Evolutionary conservation across 2,797 vertebrate species (phyloP).

Genomic region (Ptychadena robeensis): DNA sequence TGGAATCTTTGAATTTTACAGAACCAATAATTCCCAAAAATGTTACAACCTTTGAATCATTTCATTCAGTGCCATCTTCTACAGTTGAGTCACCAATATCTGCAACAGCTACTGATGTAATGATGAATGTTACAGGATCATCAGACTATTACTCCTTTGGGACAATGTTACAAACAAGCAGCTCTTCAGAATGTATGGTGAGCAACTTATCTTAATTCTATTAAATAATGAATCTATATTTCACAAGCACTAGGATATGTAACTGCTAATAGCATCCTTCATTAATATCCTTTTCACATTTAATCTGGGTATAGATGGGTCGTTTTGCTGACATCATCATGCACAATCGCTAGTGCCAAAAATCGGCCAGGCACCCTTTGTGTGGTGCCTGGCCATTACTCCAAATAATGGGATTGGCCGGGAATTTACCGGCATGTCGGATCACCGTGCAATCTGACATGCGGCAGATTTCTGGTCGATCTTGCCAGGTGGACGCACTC

Average conservation of each 20-base stretch:
- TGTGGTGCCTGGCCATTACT: no score
- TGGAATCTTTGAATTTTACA: slow-evolving; percentile 61
- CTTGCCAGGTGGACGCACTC: no score
- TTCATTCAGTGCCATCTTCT: slow-evolving; percentile 39
- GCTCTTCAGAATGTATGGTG: slow-evolving; percentile 70
- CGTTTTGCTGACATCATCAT: no score
- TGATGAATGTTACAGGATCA: slow-evolving; percentile 33
- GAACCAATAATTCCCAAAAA: slow-evolving; percentile 57
- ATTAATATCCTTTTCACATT: no score
- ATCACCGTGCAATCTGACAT: no score
- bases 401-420: no score
- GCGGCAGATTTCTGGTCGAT: no score
- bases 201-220: slow-evolving; percentile 16
- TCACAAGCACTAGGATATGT: neutral
- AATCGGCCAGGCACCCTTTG: no score
- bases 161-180: slow-evolving; percentile 61
- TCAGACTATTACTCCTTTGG: slow-evolving; percentile 66
- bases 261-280: no score
- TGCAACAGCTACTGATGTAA: slow-evolving; percentile 55
- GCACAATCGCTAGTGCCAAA: no score
- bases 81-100: slow-evolving; percentile 51
- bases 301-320: no score
- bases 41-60: slow-evolving; percentile 49
- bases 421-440: no score
- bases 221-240: neutral